These are phyloP conservation scores for Philereme transversata DNA, from an alignment of 2,888 invertebrate species.

Conservation along the genomic window DNA sequence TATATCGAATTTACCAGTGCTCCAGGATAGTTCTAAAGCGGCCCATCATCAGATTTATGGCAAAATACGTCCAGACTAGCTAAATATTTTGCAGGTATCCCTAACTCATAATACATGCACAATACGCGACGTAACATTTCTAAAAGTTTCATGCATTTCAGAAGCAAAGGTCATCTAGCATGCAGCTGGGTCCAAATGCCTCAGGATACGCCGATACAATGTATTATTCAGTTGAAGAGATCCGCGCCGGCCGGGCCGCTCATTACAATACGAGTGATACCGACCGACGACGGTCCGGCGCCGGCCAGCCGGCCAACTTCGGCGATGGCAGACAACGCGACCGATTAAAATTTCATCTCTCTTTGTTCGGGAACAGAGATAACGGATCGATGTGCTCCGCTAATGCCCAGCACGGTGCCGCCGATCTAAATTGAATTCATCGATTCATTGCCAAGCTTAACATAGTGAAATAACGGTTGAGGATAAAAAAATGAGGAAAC, in stretches of 20 bases:
- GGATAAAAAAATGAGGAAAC: constrained; percentile 37
- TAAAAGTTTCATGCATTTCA: constrained; percentile 16
- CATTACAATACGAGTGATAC: constrained; percentile 64
- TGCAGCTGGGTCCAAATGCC: constrained; percentile 23
- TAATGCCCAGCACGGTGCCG: constrained; percentile 62
- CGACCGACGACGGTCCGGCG: constrained; percentile 43
- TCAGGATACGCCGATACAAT: constrained; percentile 38
- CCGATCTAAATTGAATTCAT: constrained; percentile 68
- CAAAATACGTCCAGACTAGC: no score
- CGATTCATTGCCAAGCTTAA: constrained; percentile 43
- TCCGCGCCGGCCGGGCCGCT: constrained; percentile 50
- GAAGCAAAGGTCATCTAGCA: constrained; percentile 41
- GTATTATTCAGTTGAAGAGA: constrained; percentile 58
- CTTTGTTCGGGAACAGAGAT: constrained; percentile 72
- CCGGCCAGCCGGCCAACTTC: constrained; percentile 64
- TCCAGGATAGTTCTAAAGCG: no score
- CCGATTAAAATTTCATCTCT: constrained; percentile 82
- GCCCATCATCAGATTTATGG: no score
- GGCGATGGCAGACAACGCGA: constrained; percentile 68
- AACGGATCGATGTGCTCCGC: constrained; percentile 71
- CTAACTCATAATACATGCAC: no score
- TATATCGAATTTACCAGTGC: no score
- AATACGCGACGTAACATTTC: not conserved
- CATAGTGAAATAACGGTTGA: constrained; percentile 30
- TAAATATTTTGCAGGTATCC: no score